phyloP scores from a whole-genome alignment of 2,797 vertebrate genomes.

The Alfaro cultratus region DNA sequence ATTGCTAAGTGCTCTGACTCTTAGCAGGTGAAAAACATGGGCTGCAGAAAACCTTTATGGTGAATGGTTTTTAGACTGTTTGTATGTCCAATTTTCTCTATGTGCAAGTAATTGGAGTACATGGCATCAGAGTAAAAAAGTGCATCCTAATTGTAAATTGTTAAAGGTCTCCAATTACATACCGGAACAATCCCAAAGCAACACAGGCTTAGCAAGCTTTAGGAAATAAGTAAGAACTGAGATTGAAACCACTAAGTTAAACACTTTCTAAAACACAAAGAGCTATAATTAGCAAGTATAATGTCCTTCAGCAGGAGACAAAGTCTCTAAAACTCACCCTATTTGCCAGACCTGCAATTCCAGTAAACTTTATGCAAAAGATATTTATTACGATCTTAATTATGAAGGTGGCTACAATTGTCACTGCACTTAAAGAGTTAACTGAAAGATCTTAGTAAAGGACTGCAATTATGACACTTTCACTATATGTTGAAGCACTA shows the following conservation, averaged over 20 bases:
- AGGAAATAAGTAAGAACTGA: not conserved
- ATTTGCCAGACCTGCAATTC: not conserved
- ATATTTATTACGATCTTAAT: not conserved
- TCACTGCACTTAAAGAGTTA: not conserved
- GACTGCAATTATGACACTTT: not conserved
- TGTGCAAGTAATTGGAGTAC: not conserved
- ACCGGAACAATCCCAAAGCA: not conserved
- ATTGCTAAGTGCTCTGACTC: constrained; percentile 9
- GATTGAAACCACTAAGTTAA: not conserved
- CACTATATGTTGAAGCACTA: not conserved
- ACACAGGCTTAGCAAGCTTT: not conserved
- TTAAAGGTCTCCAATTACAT: not conserved
- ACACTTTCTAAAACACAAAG: not conserved
- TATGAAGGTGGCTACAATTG: not conserved
- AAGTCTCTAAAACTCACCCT: not conserved
- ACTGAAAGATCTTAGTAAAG: not conserved
- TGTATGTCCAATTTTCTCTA: not conserved
- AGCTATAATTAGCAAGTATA: not conserved
- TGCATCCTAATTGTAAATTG: not conserved
- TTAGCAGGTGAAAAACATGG: constrained; percentile 23
- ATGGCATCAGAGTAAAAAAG: not conserved
- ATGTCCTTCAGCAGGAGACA: not conserved
- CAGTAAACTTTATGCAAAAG: not conserved
- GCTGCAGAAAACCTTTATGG: constrained; percentile 16
- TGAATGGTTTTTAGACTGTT: constrained; percentile 10